phyloP scores from a whole-genome alignment of 2,113 vertebrate genomes.

The Proterorhinus semilunaris region DNA sequence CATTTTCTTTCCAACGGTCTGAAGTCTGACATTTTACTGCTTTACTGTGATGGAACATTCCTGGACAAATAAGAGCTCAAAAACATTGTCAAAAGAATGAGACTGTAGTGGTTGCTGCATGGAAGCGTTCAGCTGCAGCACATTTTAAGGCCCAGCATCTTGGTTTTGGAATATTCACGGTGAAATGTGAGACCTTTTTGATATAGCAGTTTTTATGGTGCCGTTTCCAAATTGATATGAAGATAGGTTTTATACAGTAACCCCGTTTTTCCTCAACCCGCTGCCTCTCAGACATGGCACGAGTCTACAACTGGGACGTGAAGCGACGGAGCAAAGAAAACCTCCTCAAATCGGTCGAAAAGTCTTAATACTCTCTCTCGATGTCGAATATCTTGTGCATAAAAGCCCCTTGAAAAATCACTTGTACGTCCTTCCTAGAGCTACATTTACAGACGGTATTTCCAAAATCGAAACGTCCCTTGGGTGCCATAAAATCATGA shows the following conservation, averaged over 20 bases:
- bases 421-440: conserved; percentile 21
- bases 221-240: too few relatives aligned
- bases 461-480: neutral
- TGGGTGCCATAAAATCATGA: neutral
- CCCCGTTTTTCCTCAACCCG: conserved; percentile 72
- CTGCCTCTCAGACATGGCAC: conserved; percentile 89
- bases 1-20: too few relatives aligned
- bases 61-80: too few relatives aligned
- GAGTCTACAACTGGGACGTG: conserved; percentile 99
- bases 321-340: conserved; percentile 97
- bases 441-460: neutral
- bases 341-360: conserved; percentile 85
- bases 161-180: too few relatives aligned
- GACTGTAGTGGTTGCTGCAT: too few relatives aligned
- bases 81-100: too few relatives aligned
- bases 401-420: neutral
- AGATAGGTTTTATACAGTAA: neutral
- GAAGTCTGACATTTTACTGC: too few relatives aligned
- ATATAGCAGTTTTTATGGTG: too few relatives aligned
- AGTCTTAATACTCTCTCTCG: conserved; percentile 73
- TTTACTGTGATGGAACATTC: too few relatives aligned
- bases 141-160: too few relatives aligned
- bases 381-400: conserved; percentile 27
- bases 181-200: too few relatives aligned
- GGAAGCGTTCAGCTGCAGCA: too few relatives aligned